These are phyloP conservation scores for Nematolebias whitei DNA, from an alignment of 2,113 vertebrate genomes.

Conservation along the genomic window DNA sequence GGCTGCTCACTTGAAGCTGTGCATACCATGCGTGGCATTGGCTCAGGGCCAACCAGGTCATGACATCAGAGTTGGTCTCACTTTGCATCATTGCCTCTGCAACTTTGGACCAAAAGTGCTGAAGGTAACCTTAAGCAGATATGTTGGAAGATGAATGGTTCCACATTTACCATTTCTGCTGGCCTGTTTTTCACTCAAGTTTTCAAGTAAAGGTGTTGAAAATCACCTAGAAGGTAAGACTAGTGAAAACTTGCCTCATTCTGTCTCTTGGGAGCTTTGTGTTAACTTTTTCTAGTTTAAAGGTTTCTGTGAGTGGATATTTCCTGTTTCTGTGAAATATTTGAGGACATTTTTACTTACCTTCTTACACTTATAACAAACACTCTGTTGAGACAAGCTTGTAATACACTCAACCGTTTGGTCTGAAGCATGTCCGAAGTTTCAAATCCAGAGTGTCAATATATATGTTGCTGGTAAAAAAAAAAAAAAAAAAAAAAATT, in stretches of 20 bases:
- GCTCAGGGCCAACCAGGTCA: conserved; percentile 27
- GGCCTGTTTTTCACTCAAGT: conserved; percentile 33
- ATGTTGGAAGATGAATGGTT: conserved; percentile 2
- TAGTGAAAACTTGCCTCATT: conserved; percentile 57
- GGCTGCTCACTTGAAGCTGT: conserved; percentile 7
- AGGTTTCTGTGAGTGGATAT: conserved; percentile 34
- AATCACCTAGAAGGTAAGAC: conserved; percentile 41
- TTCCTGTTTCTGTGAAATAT: conserved; percentile 19
- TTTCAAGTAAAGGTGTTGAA: conserved; percentile 25
- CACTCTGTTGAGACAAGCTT: conserved; percentile 31
- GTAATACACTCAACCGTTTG: conserved; percentile 7
- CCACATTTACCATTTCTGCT: not conserved
- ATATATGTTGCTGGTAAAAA: not conserved
- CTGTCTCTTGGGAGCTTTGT: conserved; percentile 15
- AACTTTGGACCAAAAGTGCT: conserved; percentile 1
- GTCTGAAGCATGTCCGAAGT: conserved; percentile 12
- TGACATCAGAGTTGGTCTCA: conserved; percentile 25
- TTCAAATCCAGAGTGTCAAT: not conserved
- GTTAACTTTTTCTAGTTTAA: conserved; percentile 22
- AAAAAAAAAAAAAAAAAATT: too few relatives aligned
- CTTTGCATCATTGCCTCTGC: conserved; percentile 26
- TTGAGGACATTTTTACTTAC: conserved; percentile 26
- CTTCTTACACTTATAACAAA: conserved; percentile 11
- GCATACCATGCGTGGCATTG: not conserved
- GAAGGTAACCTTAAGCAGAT: conserved; percentile 1